phyloP scores from a whole-genome alignment of 2,113 vertebrate genomes.

The Neolamprologus hecqui region DNA sequence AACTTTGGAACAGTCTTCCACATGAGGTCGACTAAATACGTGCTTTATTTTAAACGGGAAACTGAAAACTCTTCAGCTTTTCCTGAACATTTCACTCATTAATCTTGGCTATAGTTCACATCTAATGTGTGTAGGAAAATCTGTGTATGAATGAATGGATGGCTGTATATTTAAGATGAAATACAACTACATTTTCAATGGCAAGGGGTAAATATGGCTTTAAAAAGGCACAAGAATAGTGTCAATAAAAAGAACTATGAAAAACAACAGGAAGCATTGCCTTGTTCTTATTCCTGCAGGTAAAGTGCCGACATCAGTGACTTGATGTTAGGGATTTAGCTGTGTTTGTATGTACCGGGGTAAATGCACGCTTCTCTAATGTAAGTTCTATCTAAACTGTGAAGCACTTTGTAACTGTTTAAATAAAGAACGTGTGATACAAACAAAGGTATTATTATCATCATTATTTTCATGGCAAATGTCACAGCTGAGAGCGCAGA shows the following conservation, averaged over 20 bases:
- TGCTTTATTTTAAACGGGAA: neutral
- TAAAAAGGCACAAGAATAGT: neutral
- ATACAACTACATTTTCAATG: neutral
- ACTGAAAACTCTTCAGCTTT: neutral
- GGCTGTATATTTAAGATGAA: neutral
- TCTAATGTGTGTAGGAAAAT: neutral
- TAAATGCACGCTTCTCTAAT: neutral
- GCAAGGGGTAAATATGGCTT: neutral
- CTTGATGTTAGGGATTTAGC: neutral
- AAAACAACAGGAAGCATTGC: neutral
- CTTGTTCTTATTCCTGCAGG: neutral
- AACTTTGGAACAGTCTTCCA: neutral
- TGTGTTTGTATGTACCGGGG: neutral
- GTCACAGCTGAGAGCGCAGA: constrained; percentile 1
- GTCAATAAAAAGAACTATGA: neutral
- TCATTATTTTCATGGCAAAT: neutral
- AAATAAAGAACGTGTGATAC: neutral
- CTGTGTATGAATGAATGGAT: neutral
- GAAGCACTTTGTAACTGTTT: neutral
- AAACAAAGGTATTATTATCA: neutral
- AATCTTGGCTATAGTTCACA: neutral
- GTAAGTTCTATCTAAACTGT: neutral
- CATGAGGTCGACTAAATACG: accelerated
- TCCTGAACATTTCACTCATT: neutral
- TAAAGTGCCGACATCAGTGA: neutral